These are phyloP conservation scores for Crambe crambe DNA, from an alignment of 37 sponge, comb jelly and placozoan genomes.

Conservation along the genomic window DNA sequence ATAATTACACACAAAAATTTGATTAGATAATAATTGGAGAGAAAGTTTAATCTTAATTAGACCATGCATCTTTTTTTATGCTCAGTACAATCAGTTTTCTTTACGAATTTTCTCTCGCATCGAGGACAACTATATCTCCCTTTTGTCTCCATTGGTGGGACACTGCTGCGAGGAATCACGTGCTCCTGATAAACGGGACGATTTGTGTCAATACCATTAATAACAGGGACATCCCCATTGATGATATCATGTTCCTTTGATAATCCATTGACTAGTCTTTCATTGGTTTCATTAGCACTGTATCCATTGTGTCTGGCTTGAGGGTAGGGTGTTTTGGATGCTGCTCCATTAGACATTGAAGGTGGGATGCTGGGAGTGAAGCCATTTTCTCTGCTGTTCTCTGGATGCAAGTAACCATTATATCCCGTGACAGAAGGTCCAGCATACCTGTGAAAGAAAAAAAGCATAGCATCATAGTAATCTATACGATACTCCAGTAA, in stretches of 20 bases:
- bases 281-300: neutral
- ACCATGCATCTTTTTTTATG: slow-evolving; percentile 38
- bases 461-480: too few relatives aligned
- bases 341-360: neutral
- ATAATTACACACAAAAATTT: too few relatives aligned
- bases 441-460: too few relatives aligned
- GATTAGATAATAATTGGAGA: too few relatives aligned
- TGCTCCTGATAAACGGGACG: neutral
- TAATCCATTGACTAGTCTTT: neutral
- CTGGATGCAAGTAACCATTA: too few relatives aligned
- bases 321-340: neutral
- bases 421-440: too few relatives aligned
- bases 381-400: neutral
- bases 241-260: too few relatives aligned
- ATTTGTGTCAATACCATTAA: neutral
- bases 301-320: neutral
- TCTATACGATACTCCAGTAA: too few relatives aligned
- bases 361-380: neutral
- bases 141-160: slow-evolving; percentile 17
- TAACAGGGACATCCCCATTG: too few relatives aligned
- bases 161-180: neutral
- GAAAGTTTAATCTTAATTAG: too few relatives aligned
- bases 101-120: slow-evolving; percentile 34
- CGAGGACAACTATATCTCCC: slow-evolving; percentile 29
- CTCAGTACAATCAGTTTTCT: slow-evolving; percentile 7